Evolutionary conservation across 2,888 invertebrate species (phyloP), one percentile per base, ranked within the genome.

Genomic region (Leptinotarsa peninsularis): DNA sequence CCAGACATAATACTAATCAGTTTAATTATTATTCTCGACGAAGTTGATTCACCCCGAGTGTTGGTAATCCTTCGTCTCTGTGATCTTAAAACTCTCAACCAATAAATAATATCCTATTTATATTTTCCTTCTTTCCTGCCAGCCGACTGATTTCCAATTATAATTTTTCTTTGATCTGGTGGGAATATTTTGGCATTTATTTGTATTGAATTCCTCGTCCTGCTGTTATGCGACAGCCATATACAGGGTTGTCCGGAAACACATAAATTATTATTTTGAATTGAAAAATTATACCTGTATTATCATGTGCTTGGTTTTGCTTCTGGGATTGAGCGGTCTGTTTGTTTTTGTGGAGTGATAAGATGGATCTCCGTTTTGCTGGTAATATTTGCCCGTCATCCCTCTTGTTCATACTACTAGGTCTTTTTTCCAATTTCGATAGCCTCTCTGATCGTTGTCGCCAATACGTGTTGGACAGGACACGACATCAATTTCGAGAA

Each of bases 1-100:
- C 52, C 68, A 76, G 76, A 74, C 76, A 73, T 74, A 73, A 76
- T 78, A 72, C 67, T 77, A 79, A 79, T 79, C 76, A 79, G 67
- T 71, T 74, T 77, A 79, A 79, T 79, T 76, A 79, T 79, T 75
- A 43, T 43, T 27, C 67, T 75, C 58, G 72, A 74, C 71, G 72
- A 74, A 79, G 77, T 79, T 79, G 77, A 77, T 75, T 78, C 78
- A 76, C 60, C 67, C 63, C 43, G 63, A 21, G 33, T 63, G 63
- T 27, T 43, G 63, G 63, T 63, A 43, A 63, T 63, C 63, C 43
- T 4, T 43, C 27, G 63, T 63, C 63, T 63, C 33, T 33, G 18
- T 15, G 33, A 63, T 63, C 43, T n/a, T n/a, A 72, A 75, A 75
- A 68, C 52, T 58, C 50, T 50, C 70, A 73, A 76, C 72, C 70